Evolutionary conservation across 2,888 invertebrate genomes (phyloP), one percentile per base, ranked within the genome.

Genomic region (Mesorhabditis spiculigera): DNA sequence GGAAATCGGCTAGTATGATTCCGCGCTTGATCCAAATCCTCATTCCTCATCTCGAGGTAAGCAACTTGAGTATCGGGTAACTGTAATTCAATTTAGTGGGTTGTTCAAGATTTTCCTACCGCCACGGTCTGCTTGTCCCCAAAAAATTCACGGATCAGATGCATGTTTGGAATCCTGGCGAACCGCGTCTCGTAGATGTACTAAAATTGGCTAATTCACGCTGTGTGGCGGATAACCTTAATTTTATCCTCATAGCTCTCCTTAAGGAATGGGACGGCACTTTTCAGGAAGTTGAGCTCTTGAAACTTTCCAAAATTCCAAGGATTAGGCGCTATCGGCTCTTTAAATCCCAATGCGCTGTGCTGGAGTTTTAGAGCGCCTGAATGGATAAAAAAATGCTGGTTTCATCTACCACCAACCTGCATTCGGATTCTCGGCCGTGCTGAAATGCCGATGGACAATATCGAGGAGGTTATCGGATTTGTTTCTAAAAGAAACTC

Each of bases 161-260:
- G 58, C 8, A 50, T 50, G 10, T n/a, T n/a, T n/a, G 58, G 58
- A 13, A 50, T 13, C 58, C n/a, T 50, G 8, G 58, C 58, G 58
- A 13, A 50, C n/a, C n/a, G 8, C 58, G 58, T 50, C n/a, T 50
- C n/a, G n/a, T 50, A 50, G 58, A 50, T 50, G 58, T 50, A 50
- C 58, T 50, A n/a, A 50, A 50, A 50, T 2, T 13, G n/a, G 3
- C n/a, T 50, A 50, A n/a, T 13, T 50, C n/a, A 13, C n/a, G 8
- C 8, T 50, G n/a, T 50, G 10, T 50, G n/a, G n/a, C 8, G n/a
- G 10, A 50, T 13, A 50, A 50, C 8, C 8, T 50, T 10, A n/a
- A 10, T 50, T 50, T 13, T n/a, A 13, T 50, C n/a, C n/a, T n/a
- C 58, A 50, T 10, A 50, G 8, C 58, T 50, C n/a, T 10, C 58